These are phyloP conservation scores for Lasaia peninsularis DNA, from an alignment of 1,140 invertebrate species.

Conservation along the genomic window DNA sequence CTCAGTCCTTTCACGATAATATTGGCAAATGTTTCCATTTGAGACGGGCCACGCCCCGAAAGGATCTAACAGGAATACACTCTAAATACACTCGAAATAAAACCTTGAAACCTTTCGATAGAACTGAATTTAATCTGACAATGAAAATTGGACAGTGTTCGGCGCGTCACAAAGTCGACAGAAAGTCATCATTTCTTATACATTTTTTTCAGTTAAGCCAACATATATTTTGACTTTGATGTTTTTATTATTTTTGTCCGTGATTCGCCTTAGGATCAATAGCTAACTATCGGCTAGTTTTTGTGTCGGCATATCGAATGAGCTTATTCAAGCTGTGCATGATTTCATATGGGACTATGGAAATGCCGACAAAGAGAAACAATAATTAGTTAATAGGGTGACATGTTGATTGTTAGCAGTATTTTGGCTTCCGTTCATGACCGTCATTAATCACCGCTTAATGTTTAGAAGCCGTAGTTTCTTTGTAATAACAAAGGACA, in stretches of 20 bases:
- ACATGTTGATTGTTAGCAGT: conserved; percentile 61
- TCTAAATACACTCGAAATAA: conserved; percentile 14
- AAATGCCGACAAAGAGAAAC: conserved; percentile 59
- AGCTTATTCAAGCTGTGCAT: conserved; percentile 32
- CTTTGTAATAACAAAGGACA: conserved; percentile 1
- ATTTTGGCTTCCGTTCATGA: conserved; percentile 66
- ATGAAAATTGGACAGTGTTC: conserved; percentile 17
- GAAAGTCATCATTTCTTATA: conserved; percentile 62
- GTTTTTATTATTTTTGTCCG: conserved; percentile 76
- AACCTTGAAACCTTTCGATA: conserved; percentile 12
- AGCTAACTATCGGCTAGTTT: conserved; percentile 55
- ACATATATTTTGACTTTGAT: conserved; percentile 77
- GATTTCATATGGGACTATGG: conserved; percentile 35
- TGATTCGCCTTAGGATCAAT: conserved; percentile 55
- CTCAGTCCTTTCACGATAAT: conserved; percentile 75
- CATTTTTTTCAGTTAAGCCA: conserved; percentile 58
- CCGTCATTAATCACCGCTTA: conserved; percentile 59
- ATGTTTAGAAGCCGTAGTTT: conserved; percentile 33
- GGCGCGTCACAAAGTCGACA: conserved; percentile 66
- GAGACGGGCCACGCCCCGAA: conserved; percentile 65
- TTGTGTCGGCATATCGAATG: conserved; percentile 56
- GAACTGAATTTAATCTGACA: conserved; percentile 10
- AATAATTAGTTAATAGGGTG: conserved; percentile 66
- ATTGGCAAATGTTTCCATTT: conserved; percentile 77
- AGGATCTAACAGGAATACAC: conserved; percentile 42